Evolutionary conservation across 2,797 vertebrate species (phyloP), one percentile per base, ranked within the genome.

Genomic region (Ispidina lecontei): DNA sequence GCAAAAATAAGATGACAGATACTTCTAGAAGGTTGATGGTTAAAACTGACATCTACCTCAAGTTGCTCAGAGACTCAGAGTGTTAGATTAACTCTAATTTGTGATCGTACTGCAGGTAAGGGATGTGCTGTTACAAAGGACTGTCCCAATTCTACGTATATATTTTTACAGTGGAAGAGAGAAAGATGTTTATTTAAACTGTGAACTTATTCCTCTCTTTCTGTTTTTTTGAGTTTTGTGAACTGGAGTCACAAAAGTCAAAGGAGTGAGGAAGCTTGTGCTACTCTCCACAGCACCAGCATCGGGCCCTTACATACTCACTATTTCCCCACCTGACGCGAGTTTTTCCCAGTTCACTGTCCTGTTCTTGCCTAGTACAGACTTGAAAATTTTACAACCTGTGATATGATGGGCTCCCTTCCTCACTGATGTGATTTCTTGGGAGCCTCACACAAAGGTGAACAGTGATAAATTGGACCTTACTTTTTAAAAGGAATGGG

Each of bases 191-290:
- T 59, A n/a, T 84, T 91, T 90, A 49, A 89, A 87, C 72, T 49
- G 18, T 60, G 56, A 87, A 41, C 33, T 26, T 60, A 71, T 26
- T 8, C 17, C 12, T 17, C 23, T 67, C 74, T 84, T 74, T 47
- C 12, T 49, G 15, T 47, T 90, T 49, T 49, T 54, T 22, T 67
- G 75, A 59, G 22, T 67, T 92, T 51, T 71, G n/a, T 70, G 59
- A 77, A 31, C 35, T 64, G 15, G 17, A 70, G 39, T 77, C 29
- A n/a, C 62, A 43, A 43, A 84, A 87, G 62, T 54, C 62, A 21
- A 25, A 5, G 28, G 29, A 54, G n/a, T 60, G 55, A 79, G 18
- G 7, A 65, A 83, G 26, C 39, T 85, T 5, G 5, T 0, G 0
- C 43, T 74, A 1, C 14, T 72, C 33, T 88, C 35, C 0, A 3